Percentiles rank a stretch among this genome's conserved stretches.
These are phyloP conservation scores for Danaus melanippus DNA, from an alignment of 1,140 invertebrate species.

Conservation along the genomic window DNA sequence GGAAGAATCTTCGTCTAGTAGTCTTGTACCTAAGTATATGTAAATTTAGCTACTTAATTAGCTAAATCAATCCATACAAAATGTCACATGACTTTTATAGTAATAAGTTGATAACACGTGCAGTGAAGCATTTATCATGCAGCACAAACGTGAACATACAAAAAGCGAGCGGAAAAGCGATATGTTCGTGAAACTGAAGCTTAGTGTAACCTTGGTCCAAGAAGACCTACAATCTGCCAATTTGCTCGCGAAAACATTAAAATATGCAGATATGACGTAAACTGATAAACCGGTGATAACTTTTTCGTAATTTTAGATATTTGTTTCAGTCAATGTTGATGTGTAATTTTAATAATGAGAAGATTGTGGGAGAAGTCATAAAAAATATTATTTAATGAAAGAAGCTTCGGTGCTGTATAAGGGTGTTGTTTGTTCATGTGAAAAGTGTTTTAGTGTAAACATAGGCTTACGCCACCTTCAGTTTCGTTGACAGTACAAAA, in stretches of 20 bases:
- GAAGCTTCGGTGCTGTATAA: constrained; percentile 8
- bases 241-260: too few relatives aligned
- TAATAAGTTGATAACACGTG: constrained; percentile 9
- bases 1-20: too few relatives aligned
- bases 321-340: too few relatives aligned
- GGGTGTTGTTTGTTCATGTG: neutral
- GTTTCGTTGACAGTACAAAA: constrained; percentile 45
- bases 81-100: neutral
- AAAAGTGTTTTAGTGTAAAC: constrained; percentile 11
- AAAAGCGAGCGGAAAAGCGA: constrained; percentile 44
- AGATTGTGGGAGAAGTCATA: neutral
- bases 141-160: constrained; percentile 32
- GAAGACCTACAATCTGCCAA: too few relatives aligned
- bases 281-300: too few relatives aligned
- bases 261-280: too few relatives aligned
- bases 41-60: too few relatives aligned
- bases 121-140: constrained; percentile 20
- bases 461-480: constrained; percentile 40
- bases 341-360: too few relatives aligned
- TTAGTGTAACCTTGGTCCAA: constrained; percentile 26
- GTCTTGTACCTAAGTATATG: too few relatives aligned
- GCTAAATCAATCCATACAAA: neutral
- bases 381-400: neutral
- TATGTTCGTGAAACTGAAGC: constrained; percentile 57
- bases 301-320: too few relatives aligned